Evolutionary conservation across 2,113 vertebrate species (phyloP).

Genomic region (Cricetomys ansorgei): DNA sequence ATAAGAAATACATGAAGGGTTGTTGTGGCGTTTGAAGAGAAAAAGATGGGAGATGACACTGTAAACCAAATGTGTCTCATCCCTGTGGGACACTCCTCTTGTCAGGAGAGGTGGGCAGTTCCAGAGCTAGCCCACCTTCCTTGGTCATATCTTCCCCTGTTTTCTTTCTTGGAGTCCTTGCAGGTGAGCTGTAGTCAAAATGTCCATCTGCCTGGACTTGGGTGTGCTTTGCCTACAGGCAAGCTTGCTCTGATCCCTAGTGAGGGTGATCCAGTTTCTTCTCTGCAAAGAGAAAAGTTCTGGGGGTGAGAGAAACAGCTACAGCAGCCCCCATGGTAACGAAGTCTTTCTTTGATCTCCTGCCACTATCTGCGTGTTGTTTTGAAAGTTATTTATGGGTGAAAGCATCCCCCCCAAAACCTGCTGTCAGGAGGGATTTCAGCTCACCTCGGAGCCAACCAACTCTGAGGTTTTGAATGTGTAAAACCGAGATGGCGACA

Average conservation of each 20-base stretch:
- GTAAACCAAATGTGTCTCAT: not conserved
- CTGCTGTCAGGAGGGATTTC: conserved; percentile 74
- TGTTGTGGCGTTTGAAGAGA: not conserved
- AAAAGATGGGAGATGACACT: not conserved
- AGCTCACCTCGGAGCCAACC: conserved; percentile 69
- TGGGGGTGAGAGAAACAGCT: not conserved
- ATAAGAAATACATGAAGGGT: not conserved
- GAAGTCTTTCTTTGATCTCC: conserved; percentile 72
- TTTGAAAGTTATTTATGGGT: conserved; percentile 78
- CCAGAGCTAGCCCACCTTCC: not conserved
- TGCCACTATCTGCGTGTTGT: conserved; percentile 74
- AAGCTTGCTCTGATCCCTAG: not conserved
- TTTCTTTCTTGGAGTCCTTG: not conserved
- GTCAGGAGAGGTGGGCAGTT: not conserved
- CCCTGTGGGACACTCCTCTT: not conserved
- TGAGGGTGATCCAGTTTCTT: conserved; percentile 61
- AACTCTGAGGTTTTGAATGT: conserved; percentile 68
- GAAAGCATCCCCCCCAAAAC: conserved; percentile 65
- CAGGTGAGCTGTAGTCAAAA: not conserved
- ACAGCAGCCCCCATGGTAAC: conserved; percentile 46
- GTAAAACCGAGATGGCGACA: conserved; percentile 65
- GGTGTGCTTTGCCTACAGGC: not conserved
- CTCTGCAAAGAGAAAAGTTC: conserved; percentile 31
- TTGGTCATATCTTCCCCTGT: not conserved
- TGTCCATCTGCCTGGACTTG: not conserved